These are phyloP conservation scores for Eristalinus sepulchralis DNA, from an alignment of 2,888 invertebrate species.

Conservation along the genomic window DNA sequence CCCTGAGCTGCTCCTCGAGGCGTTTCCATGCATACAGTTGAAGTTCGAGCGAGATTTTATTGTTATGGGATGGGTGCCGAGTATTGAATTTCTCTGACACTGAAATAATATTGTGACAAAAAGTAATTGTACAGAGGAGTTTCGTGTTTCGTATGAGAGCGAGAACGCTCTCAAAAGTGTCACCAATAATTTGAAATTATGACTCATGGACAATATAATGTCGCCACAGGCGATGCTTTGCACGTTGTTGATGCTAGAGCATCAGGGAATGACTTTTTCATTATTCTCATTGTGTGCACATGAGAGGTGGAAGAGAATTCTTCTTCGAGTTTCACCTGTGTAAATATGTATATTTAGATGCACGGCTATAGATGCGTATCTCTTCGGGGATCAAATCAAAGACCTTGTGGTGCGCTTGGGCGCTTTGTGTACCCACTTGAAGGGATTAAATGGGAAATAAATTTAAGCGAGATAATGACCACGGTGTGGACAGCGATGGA, in stretches of 20 bases:
- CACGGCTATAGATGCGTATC: slow-evolving; percentile 50
- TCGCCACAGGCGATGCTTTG: slow-evolving; percentile 37
- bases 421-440: background rate
- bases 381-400: slow-evolving; percentile 5
- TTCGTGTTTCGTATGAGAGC: slow-evolving; percentile 45
- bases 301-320: background rate
- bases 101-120: slow-evolving; percentile 62
- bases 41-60: slow-evolving; percentile 29
- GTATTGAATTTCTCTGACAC: slow-evolving; percentile 43
- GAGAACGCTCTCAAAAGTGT: slow-evolving; percentile 24
- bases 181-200: slow-evolving; percentile 60
- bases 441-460: slow-evolving; percentile 53
- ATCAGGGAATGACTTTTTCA: slow-evolving; percentile 1
- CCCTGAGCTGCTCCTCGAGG: slow-evolving; percentile 8
- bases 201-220: slow-evolving; percentile 39
- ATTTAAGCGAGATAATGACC: slow-evolving; percentile 46
- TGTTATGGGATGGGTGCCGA: slow-evolving; percentile 18
- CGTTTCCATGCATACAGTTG: background rate
- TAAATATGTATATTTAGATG: slow-evolving; percentile 30
- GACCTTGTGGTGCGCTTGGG: background rate
- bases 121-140: slow-evolving; percentile 56
- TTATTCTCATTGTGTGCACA: background rate
- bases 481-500: slow-evolving; percentile 28
- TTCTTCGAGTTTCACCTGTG: slow-evolving; percentile 26
- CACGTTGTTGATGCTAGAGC: background rate